These are phyloP conservation scores for Andrena praecox DNA, from an alignment of 2,888 invertebrate genomes.

Conservation along the genomic window DNA sequence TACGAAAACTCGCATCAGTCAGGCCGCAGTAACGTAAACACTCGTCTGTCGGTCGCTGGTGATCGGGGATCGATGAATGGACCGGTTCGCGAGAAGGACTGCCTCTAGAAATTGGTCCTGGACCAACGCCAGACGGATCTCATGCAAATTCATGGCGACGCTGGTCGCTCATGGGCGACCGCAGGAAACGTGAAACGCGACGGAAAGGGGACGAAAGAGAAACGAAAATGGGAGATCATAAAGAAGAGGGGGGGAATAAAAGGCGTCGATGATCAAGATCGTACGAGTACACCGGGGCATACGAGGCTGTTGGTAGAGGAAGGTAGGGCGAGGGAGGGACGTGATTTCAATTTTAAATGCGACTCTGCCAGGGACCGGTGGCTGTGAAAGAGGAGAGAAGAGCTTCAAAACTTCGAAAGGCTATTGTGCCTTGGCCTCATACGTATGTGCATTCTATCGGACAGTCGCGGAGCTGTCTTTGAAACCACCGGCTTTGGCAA, in stretches of 20 bases:
- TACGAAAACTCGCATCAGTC: constrained; percentile 34
- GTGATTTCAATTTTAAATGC: constrained; percentile 78
- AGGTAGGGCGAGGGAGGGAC: constrained; percentile 35
- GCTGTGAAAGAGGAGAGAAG: constrained; percentile 18
- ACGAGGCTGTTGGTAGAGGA: constrained; percentile 38
- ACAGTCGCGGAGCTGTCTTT: constrained; percentile 24
- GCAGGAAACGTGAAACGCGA: constrained; percentile 42
- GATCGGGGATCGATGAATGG: constrained; percentile 66
- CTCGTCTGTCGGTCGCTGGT: constrained; percentile 18
- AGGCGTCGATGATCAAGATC: constrained; percentile 74
- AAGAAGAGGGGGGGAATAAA: constrained; percentile 18
- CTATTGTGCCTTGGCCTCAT: constrained; percentile 65
- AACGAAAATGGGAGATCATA: constrained; percentile 4
- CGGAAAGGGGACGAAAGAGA: not conserved
- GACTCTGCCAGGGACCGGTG: constrained; percentile 40
- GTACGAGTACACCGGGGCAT: constrained; percentile 42
- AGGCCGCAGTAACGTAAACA: constrained; percentile 57
- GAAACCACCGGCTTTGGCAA: not conserved
- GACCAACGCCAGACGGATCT: constrained; percentile 67
- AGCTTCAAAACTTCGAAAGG: constrained; percentile 66
- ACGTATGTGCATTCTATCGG: constrained; percentile 71
- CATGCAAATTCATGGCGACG: constrained; percentile 72
- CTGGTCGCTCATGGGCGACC: constrained; percentile 49
- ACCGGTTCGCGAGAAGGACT: constrained; percentile 55
- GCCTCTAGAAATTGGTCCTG: constrained; percentile 71